Base-by-base conservation (phyloP, 2,797 vertebrate species). In the Darevskia nairensis region DNA sequence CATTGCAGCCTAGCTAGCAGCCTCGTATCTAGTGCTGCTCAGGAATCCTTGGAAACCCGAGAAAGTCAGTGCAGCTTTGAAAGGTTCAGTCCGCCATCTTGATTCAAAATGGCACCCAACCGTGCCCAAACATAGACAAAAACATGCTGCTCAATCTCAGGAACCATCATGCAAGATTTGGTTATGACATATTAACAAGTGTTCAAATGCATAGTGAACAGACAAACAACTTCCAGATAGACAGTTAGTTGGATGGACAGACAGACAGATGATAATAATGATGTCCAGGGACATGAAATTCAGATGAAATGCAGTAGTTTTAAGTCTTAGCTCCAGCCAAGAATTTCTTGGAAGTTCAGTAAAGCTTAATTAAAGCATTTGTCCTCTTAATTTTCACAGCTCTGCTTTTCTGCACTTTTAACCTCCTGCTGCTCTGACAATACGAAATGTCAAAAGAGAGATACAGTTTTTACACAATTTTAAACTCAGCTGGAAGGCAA, bases 371-470 rank as follows among this genome's bases (percentile, higher is more conserved):
- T 79, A 89, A 75, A 93, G 89, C 77, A 88, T 77, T 93, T 92
- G 85, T 85, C 72, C 81, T 83, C 86, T 89, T 88, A 82, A 75
- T 93, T 90, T 88, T 84, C 86, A 82, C 0, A 84, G 87, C 93
- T 94, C 90, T 80, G 89, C 81, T 55, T 86, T 88, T 80, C 89
- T 78, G 17, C 50, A 0, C 83, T 94, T 90, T 86, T 89, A 94
- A 87, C 90, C 91, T 92, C 92, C 92, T 86, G 90, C 92, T 89
- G 27, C 88, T 82, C 6, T 0, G 0, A 85, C 93, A 87, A 66
- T 50, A 66, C 78, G 87, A 89, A 84, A 75, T 86, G 91, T 91
- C 94, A 93, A 39, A 93, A 93, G 91, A 91, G 91, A 95, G 87
- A 4, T 92, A 93, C 93, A 86, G 74, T 92, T 94, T 66, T 90